Conservation (phyloP, 2,797 vertebrate species). For the Sylvia borin region DNA sequence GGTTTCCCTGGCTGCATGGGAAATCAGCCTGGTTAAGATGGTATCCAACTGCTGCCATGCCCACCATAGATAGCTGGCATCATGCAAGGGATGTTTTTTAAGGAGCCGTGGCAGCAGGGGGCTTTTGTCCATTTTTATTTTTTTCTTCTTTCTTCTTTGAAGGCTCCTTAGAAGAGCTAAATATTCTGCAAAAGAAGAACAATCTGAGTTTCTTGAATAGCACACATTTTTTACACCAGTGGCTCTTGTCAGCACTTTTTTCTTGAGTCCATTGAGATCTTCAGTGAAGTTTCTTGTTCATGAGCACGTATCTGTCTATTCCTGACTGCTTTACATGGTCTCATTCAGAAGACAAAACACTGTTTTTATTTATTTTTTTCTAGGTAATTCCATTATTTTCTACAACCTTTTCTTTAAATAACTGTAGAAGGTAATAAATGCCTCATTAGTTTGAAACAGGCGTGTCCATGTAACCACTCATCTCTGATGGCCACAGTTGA, state of each 20-base stretch:
- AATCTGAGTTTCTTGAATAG: neutral
- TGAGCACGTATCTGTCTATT: neutral
- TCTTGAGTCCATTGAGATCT: neutral
- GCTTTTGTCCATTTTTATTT: neutral
- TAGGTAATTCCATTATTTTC: neutral
- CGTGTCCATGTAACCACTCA: conserved; percentile 39
- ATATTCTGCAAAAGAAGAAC: neutral
- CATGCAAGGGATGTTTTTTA: neutral
- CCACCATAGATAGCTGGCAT: too few relatives aligned
- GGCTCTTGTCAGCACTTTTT: neutral
- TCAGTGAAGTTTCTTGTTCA: neutral
- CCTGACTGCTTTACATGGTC: neutral
- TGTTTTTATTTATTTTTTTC: neutral
- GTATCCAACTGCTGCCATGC: neutral
- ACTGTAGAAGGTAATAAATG: conserved; percentile 35
- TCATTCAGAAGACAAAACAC: neutral
- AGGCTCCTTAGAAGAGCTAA: neutral
- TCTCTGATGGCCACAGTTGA: conserved; percentile 62
- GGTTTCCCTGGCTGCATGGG: neutral
- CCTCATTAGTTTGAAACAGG: conserved; percentile 56
- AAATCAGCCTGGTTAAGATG: neutral
- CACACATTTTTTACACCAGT: neutral
- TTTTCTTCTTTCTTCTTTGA: neutral
- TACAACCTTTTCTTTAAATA: conserved; percentile 33
- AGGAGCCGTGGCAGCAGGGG: neutral